These are phyloP conservation scores for Oxyura jamaicensis DNA, from an alignment of 2,113 vertebrate species.

Conservation along the genomic window DNA sequence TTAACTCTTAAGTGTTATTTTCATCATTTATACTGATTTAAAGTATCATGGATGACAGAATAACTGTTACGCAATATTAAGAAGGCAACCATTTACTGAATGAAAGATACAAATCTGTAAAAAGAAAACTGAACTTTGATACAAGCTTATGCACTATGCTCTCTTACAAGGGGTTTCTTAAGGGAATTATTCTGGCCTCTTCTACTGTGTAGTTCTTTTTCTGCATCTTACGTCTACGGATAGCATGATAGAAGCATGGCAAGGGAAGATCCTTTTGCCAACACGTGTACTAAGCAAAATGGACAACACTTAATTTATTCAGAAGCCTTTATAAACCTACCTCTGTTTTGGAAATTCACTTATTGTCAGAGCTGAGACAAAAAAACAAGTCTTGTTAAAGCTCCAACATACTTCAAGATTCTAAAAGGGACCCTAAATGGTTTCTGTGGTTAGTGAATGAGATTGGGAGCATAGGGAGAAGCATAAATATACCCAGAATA, in stretches of 20 bases:
- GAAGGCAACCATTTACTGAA: slow-evolving; percentile 14
- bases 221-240: slow-evolving; percentile 55
- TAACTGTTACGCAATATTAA: not conserved
- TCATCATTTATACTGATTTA: not conserved
- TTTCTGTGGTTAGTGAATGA: slow-evolving; percentile 52
- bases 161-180: slow-evolving; percentile 69
- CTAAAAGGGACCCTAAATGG: slow-evolving; percentile 38
- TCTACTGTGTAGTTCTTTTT: slow-evolving; percentile 51
- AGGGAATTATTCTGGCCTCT: slow-evolving; percentile 66
- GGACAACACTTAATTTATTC: slow-evolving; percentile 41
- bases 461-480: not conserved
- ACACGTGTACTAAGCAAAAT: slow-evolving; percentile 19
- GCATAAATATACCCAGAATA: slow-evolving; percentile 60
- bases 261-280: slow-evolving; percentile 24
- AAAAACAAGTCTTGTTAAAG: slow-evolving; percentile 25
- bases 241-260: slow-evolving; percentile 56
- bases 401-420: slow-evolving; percentile 51
- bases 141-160: slow-evolving; percentile 57
- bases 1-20: not conserved
- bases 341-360: slow-evolving; percentile 66
- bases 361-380: slow-evolving; percentile 32
- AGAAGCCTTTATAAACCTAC: slow-evolving; percentile 73
- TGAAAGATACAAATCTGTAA: not conserved
- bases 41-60: not conserved
- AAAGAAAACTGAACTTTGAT: slow-evolving; percentile 11